These are phyloP conservation scores for Aromia moschata DNA, from an alignment of 2,888 invertebrate genomes.

Conservation along the genomic window DNA sequence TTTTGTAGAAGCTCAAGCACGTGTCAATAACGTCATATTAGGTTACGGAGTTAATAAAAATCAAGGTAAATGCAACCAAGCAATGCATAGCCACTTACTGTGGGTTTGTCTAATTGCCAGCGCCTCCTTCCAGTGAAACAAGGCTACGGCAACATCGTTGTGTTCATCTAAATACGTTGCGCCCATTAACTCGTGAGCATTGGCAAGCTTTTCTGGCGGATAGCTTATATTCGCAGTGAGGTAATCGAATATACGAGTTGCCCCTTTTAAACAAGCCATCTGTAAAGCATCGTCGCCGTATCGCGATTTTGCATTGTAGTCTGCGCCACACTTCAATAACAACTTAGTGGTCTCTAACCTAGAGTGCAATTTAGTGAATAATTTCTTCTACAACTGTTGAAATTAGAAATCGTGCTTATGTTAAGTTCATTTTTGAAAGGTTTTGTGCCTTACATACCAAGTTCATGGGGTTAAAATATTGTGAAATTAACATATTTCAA, in stretches of 20 bases:
- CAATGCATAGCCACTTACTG: no score
- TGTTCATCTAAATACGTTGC: constrained; percentile 89
- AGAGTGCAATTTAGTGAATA: no score
- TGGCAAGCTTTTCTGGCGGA: constrained; percentile 75
- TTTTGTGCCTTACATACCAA: no score
- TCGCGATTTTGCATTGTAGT: constrained; percentile 78
- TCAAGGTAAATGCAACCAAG: no score
- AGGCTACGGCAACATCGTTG: constrained; percentile 76
- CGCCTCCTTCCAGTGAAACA: constrained; percentile 84
- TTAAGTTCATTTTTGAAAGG: no score
- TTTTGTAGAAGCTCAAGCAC: no score
- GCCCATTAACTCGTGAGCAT: constrained; percentile 89
- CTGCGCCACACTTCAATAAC: constrained; percentile 81
- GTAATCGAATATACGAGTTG: constrained; percentile 76
- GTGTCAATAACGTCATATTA: no score
- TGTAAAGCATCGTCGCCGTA: constrained; percentile 90
- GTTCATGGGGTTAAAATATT: no score
- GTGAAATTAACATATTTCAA: no score
- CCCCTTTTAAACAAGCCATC: constrained; percentile 85
- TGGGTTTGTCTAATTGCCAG: constrained; percentile 68
- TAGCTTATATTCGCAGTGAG: constrained; percentile 73
- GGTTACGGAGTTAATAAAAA: no score
- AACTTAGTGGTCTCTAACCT: constrained; percentile 84
- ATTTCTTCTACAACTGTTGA: background rate
- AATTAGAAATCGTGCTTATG: background rate